Conservation (phyloP, 2,113 vertebrate species). For the Gracilinanus agilis region DNA sequence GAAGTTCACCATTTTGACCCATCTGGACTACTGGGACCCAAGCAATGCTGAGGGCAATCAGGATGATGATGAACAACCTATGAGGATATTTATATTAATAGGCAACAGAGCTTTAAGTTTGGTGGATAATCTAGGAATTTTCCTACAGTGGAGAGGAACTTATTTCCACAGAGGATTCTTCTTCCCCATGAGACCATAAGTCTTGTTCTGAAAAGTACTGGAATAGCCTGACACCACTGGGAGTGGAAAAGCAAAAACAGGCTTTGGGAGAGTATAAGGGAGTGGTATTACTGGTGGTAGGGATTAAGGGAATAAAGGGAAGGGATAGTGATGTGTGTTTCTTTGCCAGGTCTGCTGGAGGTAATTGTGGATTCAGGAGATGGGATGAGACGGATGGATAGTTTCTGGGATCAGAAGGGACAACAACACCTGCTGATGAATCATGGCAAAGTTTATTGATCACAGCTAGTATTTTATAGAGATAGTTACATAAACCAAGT, state of each 20-base stretch:
- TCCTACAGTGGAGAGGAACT: not conserved
- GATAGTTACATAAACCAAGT: no score
- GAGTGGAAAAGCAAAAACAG: not conserved
- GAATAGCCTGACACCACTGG: not conserved
- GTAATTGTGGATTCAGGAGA: no score
- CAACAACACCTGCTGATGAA: no score
- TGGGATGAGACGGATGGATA: no score
- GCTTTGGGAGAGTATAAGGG: not conserved
- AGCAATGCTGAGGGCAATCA: constrained; percentile 91
- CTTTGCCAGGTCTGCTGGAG: no score
- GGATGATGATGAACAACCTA: constrained; percentile 90
- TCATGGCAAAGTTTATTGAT: no score
- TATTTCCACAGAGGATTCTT: not conserved
- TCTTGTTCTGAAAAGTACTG: not conserved
- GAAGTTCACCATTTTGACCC: constrained; percentile 90
- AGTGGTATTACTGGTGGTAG: no score
- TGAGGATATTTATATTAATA: constrained; percentile 43
- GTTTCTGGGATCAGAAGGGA: no score
- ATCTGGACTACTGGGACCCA: constrained; percentile 92
- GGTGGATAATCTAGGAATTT: not conserved
- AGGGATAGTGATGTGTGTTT: not conserved
- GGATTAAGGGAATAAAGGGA: not conserved
- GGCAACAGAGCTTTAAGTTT: not conserved
- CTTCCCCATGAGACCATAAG: not conserved
- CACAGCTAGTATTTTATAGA: no score